Base-by-base conservation (phyloP, 2,113 vertebrate species). In the Dicrurus megarhynchus region DNA sequence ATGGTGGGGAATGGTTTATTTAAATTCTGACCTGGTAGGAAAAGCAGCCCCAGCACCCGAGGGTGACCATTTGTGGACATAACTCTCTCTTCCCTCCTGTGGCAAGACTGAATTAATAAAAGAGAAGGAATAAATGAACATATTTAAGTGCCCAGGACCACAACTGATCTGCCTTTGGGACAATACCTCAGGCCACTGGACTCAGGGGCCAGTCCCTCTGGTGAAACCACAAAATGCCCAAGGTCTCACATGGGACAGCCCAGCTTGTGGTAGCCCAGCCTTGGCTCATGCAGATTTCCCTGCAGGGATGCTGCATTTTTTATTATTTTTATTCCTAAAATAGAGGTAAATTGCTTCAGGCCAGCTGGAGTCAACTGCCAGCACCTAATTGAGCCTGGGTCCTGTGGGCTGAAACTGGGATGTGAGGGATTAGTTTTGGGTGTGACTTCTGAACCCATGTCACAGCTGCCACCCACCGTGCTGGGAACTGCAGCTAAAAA, bases 401-500 rank as follows among this genome's bases (percentile, higher is more conserved):
- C 7, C 57, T 28, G 5, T 28, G n/a, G 68, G 55, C n/a, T 60
- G 55, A 20, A 10, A 8, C 13, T 4, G 63, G n/a, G 63, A 5
- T 74, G n/a, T 20, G 11, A 5, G 3, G 4, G 71, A 11, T 59
- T 60, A 8, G 21, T 63, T 78, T 16, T 3, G 69, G 64, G 26
- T 64, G 60, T 41, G 33, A 64, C 49, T 94, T 32, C 52, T 28
- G 59, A 87, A 53, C 22, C 57, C 1, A 0, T 16, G 46, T 19
- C 79, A 50, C 18, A 84, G 77, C 81, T 95, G 89, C 84, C 84
- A 85, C 95, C 93, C 63, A 23, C 77, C 35, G 12, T 21, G 74
- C 92, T 85, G 89, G 80, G 56, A 84, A 20, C 35, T 32, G 84
- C 78, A 61, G 93, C 47, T 95, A 92, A 77, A 79, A 93, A 91